Percentiles rank a stretch among this genome's conserved stretches.
Evolutionary conservation across 1,140 invertebrate species (phyloP).

Genomic region (Grapholita molesta): DNA sequence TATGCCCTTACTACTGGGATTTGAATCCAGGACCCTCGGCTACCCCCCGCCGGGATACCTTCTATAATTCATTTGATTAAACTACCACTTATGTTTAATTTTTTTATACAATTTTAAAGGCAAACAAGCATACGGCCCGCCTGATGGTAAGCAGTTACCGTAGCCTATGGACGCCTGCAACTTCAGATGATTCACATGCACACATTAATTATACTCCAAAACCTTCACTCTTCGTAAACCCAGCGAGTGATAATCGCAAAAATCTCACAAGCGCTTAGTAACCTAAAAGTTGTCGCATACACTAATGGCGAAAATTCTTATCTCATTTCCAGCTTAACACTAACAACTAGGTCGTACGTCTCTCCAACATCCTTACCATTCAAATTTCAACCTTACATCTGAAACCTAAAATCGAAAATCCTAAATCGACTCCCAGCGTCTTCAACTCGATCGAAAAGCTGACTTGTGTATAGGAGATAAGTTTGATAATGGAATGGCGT

Average conservation of each 20-base stretch:
- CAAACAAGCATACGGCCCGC: no score
- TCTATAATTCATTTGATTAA: no score
- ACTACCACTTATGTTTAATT: no score
- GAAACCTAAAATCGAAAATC: background rate
- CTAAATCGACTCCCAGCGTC: background rate
- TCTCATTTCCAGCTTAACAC: background rate
- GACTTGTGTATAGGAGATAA: background rate
- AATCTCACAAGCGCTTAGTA: background rate
- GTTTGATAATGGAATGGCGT: background rate
- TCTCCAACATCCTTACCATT: background rate
- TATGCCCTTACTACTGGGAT: no score
- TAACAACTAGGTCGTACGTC: background rate
- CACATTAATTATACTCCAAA: background rate
- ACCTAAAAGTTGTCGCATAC: background rate
- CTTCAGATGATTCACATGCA: background rate
- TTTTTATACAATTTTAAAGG: no score
- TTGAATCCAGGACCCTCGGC: no score
- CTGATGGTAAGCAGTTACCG: no score
- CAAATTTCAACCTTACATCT: background rate
- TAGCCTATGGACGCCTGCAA: no score
- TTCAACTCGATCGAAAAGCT: background rate
- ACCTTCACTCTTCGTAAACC: background rate
- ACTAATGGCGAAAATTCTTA: background rate
- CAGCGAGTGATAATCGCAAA: background rate
- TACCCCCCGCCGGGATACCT: no score